phyloP scores from a whole-genome alignment of 35 echinoderm and acorn worm genomes.

The Stichopus chloronotus region DNA sequence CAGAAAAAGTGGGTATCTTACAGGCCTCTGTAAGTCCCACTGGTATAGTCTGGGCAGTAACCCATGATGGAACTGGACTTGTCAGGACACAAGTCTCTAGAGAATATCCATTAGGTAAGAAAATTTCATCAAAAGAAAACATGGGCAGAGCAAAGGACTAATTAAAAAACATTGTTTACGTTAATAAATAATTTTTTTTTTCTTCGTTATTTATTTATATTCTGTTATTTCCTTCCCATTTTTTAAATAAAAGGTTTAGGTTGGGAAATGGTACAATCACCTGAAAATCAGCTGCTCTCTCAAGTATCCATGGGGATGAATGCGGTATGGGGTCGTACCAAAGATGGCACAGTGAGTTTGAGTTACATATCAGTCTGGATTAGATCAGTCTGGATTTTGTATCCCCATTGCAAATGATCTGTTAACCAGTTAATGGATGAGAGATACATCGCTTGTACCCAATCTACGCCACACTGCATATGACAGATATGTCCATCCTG shows the following conservation, averaged over 20 bases:
- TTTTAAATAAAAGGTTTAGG: slow-evolving; percentile 56
- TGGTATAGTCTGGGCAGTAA: slow-evolving; percentile 94
- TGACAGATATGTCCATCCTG: too few relatives aligned
- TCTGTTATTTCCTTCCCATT: not conserved
- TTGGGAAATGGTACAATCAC: slow-evolving; percentile 81
- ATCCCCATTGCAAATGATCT: not conserved
- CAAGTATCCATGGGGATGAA: slow-evolving; percentile 80
- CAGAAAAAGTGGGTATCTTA: slow-evolving; percentile 67
- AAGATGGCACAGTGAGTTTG: slow-evolving; percentile 78
- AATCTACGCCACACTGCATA: too few relatives aligned
- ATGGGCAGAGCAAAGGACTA: not conserved
- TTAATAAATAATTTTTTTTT: not conserved
- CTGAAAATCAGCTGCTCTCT: slow-evolving; percentile 42
- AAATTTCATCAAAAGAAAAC: not conserved
- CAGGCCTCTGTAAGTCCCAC: slow-evolving; percentile 90
- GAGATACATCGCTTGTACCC: too few relatives aligned
- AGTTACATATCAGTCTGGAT: not conserved
- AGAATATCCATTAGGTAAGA: slow-evolving; percentile 89
- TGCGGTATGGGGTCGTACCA: slow-evolving; percentile 86
- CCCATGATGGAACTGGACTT: slow-evolving; percentile 84
- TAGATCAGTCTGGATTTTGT: not conserved
- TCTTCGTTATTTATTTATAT: not conserved
- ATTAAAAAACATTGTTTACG: not conserved
- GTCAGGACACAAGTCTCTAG: slow-evolving; percentile 86
- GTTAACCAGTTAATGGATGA: not conserved